A percentile compares a stretch with the other conserved stretches of the same genome.
Evolutionary conservation across 1,140 invertebrate genomes (phyloP).

Genomic region (Palaemon carinicauda): DNA sequence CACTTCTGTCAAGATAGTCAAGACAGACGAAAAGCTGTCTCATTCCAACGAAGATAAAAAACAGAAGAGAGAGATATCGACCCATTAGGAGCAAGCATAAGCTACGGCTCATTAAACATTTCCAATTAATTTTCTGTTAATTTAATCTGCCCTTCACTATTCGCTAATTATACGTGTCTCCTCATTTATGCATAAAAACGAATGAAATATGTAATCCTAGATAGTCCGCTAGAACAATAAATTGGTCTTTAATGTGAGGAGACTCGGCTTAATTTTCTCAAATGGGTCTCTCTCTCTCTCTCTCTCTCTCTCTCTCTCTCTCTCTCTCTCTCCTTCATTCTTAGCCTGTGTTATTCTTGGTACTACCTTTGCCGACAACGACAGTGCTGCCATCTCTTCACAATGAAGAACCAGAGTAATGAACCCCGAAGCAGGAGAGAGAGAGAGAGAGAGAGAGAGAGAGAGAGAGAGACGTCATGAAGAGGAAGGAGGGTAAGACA

Average conservation of each 20-base stretch:
- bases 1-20: background rate
- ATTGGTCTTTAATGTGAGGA: constrained; percentile 4
- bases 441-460: too few species aligned
- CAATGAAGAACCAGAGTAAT: background rate
- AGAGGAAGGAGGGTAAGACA: too few species aligned
- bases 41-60: background rate
- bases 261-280: too few species aligned
- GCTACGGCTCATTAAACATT: too few species aligned
- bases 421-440: too few species aligned
- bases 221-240: background rate
- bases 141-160: background rate
- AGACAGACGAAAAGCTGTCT: background rate
- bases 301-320: constrained; percentile 7
- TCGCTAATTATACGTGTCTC: background rate
- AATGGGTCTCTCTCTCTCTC: background rate
- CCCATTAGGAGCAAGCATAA: background rate
- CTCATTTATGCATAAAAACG: background rate
- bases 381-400: background rate
- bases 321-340: background rate
- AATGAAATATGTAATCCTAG: background rate
- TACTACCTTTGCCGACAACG: background rate
- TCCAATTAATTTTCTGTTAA: background rate
- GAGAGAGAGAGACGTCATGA: too few species aligned
- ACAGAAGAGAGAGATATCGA: background rate
- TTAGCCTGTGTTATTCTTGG: background rate